A percentile compares a stretch with the other conserved stretches of the same genome.
phyloP scores from a whole-genome alignment of 2,113 vertebrate genomes.

The Trematomus loennbergii region DNA sequence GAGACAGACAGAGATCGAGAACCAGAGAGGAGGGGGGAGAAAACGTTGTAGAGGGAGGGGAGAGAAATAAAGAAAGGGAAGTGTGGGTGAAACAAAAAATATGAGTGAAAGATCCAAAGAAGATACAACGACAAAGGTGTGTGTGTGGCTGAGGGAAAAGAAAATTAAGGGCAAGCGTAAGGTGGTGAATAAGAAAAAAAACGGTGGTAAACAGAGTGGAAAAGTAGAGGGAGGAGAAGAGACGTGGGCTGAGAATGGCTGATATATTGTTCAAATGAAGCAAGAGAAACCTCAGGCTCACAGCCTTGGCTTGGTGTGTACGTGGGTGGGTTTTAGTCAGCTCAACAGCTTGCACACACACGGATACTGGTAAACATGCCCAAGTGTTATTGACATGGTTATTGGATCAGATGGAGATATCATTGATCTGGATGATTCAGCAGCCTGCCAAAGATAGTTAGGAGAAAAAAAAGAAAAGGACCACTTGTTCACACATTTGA shows the following conservation, averaged over 20 bases:
- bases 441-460: slow-evolving; percentile 21
- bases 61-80: slow-evolving; percentile 28
- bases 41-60: slow-evolving; percentile 7
- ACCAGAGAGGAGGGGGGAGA: slow-evolving; percentile 25
- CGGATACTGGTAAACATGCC: background rate
- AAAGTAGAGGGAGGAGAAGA: slow-evolving; percentile 3
- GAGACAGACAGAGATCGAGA: slow-evolving; percentile 36
- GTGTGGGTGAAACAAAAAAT: slow-evolving; percentile 28
- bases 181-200: slow-evolving; percentile 12
- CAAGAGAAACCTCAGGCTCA: slow-evolving; percentile 4
- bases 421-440: slow-evolving; percentile 50
- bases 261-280: background rate
- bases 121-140: background rate
- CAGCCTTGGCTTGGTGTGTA: background rate
- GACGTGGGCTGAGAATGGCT: slow-evolving; percentile 14
- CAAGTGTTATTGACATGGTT: slow-evolving; percentile 4
- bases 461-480: background rate
- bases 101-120: background rate
- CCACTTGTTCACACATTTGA: slow-evolving; percentile 62
- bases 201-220: slow-evolving; percentile 1
- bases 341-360: background rate
- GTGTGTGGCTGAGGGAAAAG: background rate
- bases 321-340: slow-evolving; percentile 11
- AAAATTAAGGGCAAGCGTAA: background rate
- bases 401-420: slow-evolving; percentile 17